Base-by-base conservation (phyloP, 2,888 invertebrate species). In the Xestia ashworthii region DNA sequence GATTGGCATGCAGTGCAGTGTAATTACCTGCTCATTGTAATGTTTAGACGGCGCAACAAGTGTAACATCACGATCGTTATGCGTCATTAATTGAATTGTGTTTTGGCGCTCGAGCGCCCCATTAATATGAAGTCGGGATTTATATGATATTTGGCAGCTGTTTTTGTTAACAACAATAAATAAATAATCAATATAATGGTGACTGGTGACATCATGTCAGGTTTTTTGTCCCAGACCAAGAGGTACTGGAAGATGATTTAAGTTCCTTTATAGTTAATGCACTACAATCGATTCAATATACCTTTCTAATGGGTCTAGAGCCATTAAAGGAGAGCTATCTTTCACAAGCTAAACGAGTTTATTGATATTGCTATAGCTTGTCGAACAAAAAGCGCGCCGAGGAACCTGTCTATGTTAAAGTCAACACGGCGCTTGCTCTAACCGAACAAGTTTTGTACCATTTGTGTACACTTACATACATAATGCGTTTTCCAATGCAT, bases 401-500 rank as follows among this genome's bases (percentile, higher is more conserved):
- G 86, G 90, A 94, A 94, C 94, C 93, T 91, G 94, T 92, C 91
- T 87, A 90, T 90, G 90, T 85, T 92, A 91, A 92, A 94, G 94
- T 93, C 93, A 93, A 94, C 88, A 89, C 89, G 88, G 89, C 89
- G 90, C 89, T 91, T 90, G 86, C 89, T 86, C 91, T 90, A 88
- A 90, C 91, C 90, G 90, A 93, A 93, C 95, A 88, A 92, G 95
- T 95, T 95, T 92, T 89, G 87, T 90, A 91, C 90, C 89, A 90
- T 93, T 89, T 92, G 89, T 90, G 86, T 89, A 83, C 86, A 89
- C 89, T 86, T 91, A 87, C 88, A 88, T 85, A 87, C 89, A 86
- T 91, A 88, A 90, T 92, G 90, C 89, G 91, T 93, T 93, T 94
- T 93, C 92, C 90, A 93, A 93, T 93, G 89, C 92, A 94, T 94